phyloP scores from a whole-genome alignment of 2,113 vertebrate species.

The Cacatua alba region DNA sequence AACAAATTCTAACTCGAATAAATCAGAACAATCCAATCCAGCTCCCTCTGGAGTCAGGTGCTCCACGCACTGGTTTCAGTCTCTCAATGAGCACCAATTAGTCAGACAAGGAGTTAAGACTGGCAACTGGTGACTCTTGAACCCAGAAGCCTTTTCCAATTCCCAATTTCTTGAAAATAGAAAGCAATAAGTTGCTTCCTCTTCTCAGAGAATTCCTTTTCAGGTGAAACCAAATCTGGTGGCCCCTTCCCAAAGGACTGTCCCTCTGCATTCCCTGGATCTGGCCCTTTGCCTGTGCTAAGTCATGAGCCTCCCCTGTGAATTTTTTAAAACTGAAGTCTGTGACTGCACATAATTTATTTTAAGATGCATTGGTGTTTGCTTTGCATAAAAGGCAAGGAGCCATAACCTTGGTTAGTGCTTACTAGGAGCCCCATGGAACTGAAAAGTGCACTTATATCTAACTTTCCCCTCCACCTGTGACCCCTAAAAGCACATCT shows the following conservation, averaged over 20 bases:
- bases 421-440: fast-evolving
- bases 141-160: neutral
- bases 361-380: neutral
- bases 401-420: neutral
- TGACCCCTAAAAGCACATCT: neutral
- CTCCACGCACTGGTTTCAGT: neutral
- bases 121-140: neutral
- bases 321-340: neutral
- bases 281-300: neutral
- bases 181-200: neutral
- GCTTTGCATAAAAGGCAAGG: neutral
- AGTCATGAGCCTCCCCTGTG: neutral
- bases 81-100: neutral
- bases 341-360: neutral
- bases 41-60: neutral
- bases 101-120: neutral
- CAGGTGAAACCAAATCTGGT: neutral
- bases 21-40: neutral
- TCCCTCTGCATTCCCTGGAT: neutral
- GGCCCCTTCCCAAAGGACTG: neutral
- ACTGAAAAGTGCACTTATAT: neutral
- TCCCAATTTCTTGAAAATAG: neutral
- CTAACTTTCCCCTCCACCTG: neutral
- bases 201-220: neutral
- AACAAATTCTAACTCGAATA: neutral